phyloP scores from a whole-genome alignment of 2,113 vertebrate species.

The Neoarius graeffei region DNA sequence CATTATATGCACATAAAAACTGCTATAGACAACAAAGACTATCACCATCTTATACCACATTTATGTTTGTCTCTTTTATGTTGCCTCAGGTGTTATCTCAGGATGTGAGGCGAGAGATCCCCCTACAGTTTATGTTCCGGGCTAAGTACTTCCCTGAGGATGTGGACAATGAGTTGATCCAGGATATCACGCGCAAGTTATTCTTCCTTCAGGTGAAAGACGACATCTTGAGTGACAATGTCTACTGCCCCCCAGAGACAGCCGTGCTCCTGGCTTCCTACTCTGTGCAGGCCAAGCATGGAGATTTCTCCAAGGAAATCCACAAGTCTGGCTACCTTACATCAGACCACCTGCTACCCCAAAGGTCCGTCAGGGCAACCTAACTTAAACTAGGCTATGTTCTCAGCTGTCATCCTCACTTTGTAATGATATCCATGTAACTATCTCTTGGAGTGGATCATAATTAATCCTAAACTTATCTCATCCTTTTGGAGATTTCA shows the following conservation, averaged over 20 bases:
- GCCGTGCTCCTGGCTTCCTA: constrained; percentile 95
- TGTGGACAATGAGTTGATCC: constrained; percentile 90
- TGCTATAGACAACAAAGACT: background rate
- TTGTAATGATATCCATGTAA: background rate
- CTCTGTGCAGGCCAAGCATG: constrained; percentile 90
- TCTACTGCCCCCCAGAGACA: constrained; percentile 94
- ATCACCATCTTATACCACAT: background rate
- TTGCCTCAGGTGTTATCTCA: constrained; percentile 85
- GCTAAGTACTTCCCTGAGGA: constrained; percentile 94
- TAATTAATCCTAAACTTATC: background rate
- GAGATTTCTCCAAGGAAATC: constrained; percentile 78
- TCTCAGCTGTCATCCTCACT: background rate
- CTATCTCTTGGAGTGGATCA: background rate
- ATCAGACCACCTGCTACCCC: constrained; percentile 84
- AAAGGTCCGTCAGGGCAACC: constrained; percentile 75
- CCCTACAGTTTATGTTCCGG: constrained; percentile 89
- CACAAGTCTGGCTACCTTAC: constrained; percentile 84
- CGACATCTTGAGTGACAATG: constrained; percentile 82
- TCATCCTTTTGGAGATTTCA: background rate
- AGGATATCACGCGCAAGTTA: constrained; percentile 92
- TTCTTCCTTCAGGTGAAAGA: constrained; percentile 98
- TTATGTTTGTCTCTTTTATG: constrained; percentile 13
- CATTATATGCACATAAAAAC: background rate
- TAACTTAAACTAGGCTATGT: background rate
- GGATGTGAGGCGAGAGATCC: constrained; percentile 86